Evolutionary conservation across 2,888 invertebrate genomes (phyloP).

Genomic region (Rhodophaea formosa): DNA sequence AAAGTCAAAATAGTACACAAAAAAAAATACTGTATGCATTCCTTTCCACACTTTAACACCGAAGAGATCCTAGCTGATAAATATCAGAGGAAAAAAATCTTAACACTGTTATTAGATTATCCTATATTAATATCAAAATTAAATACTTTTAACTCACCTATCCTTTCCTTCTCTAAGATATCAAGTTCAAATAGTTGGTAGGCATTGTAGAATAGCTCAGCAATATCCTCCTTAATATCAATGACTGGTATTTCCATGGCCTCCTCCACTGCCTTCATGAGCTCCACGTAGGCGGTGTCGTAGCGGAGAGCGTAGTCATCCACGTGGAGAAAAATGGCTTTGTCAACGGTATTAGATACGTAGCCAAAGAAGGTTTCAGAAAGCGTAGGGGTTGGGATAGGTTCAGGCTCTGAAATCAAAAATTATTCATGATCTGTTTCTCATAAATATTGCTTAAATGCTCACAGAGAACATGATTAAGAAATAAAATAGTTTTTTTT

Average conservation of each 20-base stretch:
- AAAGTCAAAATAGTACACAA: too few relatives aligned
- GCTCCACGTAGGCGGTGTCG: constrained; percentile 66
- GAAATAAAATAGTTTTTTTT: too few relatives aligned
- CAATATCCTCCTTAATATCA: constrained; percentile 58
- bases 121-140: too few relatives aligned
- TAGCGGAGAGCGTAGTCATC: constrained; percentile 52
- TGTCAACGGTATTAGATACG: constrained; percentile 60
- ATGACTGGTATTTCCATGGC: constrained; percentile 71
- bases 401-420: constrained; percentile 51
- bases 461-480: too few relatives aligned
- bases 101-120: too few relatives aligned
- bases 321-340: constrained; percentile 54
- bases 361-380: constrained; percentile 48
- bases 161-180: constrained; percentile 57
- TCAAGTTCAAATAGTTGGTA: constrained; percentile 55
- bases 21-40: too few relatives aligned
- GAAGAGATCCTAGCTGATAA: too few relatives aligned
- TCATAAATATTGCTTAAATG: too few relatives aligned
- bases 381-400: constrained; percentile 56
- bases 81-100: too few relatives aligned
- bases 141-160: constrained; percentile 57
- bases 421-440: not conserved
- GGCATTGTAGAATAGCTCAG: constrained; percentile 47
- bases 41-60: too few relatives aligned
- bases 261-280: constrained; percentile 56